Base-by-base conservation (phyloP, 2,797 vertebrate species). In the Poeciliopsis infans region DNA sequence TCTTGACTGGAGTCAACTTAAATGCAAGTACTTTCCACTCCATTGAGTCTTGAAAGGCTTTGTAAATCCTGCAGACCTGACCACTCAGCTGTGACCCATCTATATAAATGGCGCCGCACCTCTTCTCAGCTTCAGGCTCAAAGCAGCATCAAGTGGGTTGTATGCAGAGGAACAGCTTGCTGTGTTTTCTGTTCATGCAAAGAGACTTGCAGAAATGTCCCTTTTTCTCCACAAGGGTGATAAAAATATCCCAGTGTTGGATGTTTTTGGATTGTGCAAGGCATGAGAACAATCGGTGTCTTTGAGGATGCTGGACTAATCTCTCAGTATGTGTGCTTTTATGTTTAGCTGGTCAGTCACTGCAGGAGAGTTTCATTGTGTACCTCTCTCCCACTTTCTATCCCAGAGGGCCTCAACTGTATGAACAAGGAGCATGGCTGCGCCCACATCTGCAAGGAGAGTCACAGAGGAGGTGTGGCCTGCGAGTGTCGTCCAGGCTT, bases 361-460 rank as follows among this genome's bases (percentile, higher is more conserved):
- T 92, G 94, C 93, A 92, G 93, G 91, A 92, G 89, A 92, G 91
- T 88, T 92, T 93, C 89, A 94, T 93, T 94, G 93, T 94, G 91
- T 90, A 79, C 88, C 83, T 75, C 74, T 91, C 79, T 88, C 84
- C 82, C 81, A 90, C 83, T 82, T 79, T 90, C 83, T 88, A 93
- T 96, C 96, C 83, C 96, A 99, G 98, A 98, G 96, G 98, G 98
- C 84, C 95, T 98, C 95, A 99, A 96, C 96, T 99, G 98, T 92
- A 99, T 99, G 98, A 99, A 99, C 92, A 98, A 97, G 94, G 97
- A 98, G 77, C 98, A 99, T 0, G 97, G 98, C 92, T 99, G 98
- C 85, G 96, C 96, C 81, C 97, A 99, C 95, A 98, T 99, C 96
- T 99, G 98, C 96, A 97, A 97, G 93, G 98, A 99, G 95, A 96